A percentile compares a stretch with the other conserved stretches of the same genome.
Evolutionary conservation across 2,797 vertebrate genomes (phyloP).

Genomic region (Labroides dimidiatus): DNA sequence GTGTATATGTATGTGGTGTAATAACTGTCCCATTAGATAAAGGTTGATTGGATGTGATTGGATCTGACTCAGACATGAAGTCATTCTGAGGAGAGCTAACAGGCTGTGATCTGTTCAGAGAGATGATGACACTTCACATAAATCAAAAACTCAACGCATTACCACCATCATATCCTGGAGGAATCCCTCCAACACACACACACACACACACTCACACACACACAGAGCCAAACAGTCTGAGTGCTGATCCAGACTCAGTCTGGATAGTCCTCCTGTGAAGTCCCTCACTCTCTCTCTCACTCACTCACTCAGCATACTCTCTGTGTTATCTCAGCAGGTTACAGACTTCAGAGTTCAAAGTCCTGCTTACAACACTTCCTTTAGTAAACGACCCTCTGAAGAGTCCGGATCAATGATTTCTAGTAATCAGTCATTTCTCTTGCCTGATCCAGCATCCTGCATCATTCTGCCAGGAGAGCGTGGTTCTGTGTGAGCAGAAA

Average conservation of each 20-base stretch:
- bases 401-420: too few relatives aligned
- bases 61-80: neutral
- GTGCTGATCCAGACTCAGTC: too few relatives aligned
- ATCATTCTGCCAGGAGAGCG: neutral
- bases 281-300: too few relatives aligned
- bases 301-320: too few relatives aligned
- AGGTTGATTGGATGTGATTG: neutral
- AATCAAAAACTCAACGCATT: neutral
- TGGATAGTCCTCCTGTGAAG: too few relatives aligned
- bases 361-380: too few relatives aligned
- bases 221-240: too few relatives aligned
- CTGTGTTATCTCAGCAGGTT: too few relatives aligned
- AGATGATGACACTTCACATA: neutral
- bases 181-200: neutral
- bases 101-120: neutral
- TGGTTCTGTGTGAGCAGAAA: neutral
- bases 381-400: too few relatives aligned
- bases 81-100: neutral
- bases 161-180: neutral
- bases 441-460: neutral
- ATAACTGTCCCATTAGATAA: neutral
- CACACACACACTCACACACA: too few relatives aligned
- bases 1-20: neutral
- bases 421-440: too few relatives aligned
- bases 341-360: too few relatives aligned